These are phyloP conservation scores for Teleiodes luculella DNA, from an alignment of 2,888 invertebrate genomes.

Conservation along the genomic window DNA sequence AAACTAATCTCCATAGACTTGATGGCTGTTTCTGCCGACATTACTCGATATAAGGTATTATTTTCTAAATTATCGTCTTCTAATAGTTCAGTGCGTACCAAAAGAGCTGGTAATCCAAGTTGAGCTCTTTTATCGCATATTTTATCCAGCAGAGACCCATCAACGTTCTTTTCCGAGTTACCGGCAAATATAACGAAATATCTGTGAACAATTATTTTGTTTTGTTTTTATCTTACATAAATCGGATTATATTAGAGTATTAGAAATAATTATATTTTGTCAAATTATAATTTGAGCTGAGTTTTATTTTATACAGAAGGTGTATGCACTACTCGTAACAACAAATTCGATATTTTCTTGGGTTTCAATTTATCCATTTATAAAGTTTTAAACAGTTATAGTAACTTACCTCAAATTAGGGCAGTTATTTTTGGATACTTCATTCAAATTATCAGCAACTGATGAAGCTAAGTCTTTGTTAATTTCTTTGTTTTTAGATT, in stretches of 20 bases:
- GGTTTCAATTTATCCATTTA: no score
- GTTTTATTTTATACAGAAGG: no score
- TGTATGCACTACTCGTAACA: no score
- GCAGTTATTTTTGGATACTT: conserved; percentile 37
- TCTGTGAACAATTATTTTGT: neutral
- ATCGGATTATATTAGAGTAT: no score
- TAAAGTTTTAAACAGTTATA: no score
- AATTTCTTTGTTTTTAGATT: neutral
- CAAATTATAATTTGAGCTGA: no score
- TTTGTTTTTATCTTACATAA: no score
- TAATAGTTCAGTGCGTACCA: neutral
- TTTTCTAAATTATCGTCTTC: neutral
- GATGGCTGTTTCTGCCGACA: conserved; percentile 28
- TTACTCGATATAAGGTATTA: neutral
- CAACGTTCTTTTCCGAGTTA: neutral
- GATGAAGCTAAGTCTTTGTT: neutral
- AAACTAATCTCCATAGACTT: conserved; percentile 43
- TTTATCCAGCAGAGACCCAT: neutral
- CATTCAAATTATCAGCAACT: conserved; percentile 41
- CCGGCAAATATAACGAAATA: neutral
- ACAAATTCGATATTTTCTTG: no score
- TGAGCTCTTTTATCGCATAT: neutral
- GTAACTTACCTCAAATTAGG: conserved; percentile 40
- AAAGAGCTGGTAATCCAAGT: neutral
- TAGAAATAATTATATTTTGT: no score